Base-by-base conservation (phyloP, 2,113 vertebrate genomes). In the Syrrhaptes paradoxus region DNA sequence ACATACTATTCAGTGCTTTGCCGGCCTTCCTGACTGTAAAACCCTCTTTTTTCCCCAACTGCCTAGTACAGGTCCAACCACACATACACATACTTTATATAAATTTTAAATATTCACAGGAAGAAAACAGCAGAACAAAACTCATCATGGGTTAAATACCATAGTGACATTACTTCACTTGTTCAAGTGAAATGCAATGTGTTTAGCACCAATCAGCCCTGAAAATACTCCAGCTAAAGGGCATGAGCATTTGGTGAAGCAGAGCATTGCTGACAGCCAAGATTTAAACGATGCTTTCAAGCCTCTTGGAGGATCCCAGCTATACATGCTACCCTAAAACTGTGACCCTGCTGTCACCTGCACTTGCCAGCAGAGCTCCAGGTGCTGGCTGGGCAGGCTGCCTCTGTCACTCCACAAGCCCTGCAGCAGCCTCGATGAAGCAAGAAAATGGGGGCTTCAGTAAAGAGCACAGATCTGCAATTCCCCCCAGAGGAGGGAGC, bases 361-460 rank as follows among this genome's bases (percentile, higher is more conserved):
- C 22, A 6, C 25, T 66, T 81, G 41, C 11, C 4, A 2, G 22
- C 55, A 24, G 54, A 52, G 55, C 4, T 7, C 21, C 1, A 1
- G 54, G 31, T 41, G 4, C 25, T 2, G 2, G 18, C 67, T 32
- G 57, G 17, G 36, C 28, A 21, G 29, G 28, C 25, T 70, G 57
- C 43, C 29, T 5, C 8, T 49, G n/a, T 41, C 0, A 0, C n/a
- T 22, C 48, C 1, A 1, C 36, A 34, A 54, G 49, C 45, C 0
- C 0, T 65, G 38, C 49, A 0, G 0, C 31, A 74, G 77, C 49
- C 26, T 67, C 43, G 0, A 0, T 0, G 0, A 7, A 68, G 80
- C 31, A 65, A 21, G 19, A n/a, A 57, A 62, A 55, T 0, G 0
- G 17, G 7, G 6, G 4, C n/a, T 62, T 71, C n/a, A 34, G 57